Conservation (phyloP, 2,113 vertebrate genomes). For the Ceyx margarethae region DNA sequence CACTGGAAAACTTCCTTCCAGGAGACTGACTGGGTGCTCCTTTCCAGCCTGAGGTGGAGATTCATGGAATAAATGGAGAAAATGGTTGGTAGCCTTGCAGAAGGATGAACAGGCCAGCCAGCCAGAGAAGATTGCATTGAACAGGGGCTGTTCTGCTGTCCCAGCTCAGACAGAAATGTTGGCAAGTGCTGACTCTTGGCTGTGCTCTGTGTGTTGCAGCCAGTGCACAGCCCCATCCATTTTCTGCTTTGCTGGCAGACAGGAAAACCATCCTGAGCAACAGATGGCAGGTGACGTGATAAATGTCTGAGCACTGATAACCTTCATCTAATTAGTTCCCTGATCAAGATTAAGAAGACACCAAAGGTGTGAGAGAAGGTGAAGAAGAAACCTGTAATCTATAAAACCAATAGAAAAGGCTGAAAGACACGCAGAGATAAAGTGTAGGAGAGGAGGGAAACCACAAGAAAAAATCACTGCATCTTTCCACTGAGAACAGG, state of each 20-base stretch:
- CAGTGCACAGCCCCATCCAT: not conserved
- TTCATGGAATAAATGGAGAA: not conserved
- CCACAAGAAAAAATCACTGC: slow-evolving; percentile 6
- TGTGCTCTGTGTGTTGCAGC: not conserved
- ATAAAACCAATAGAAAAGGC: not conserved
- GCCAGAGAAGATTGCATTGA: too few relatives aligned
- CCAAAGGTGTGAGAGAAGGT: not conserved
- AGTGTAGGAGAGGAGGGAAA: not conserved
- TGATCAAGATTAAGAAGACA: slow-evolving; percentile 28
- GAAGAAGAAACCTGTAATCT: not conserved
- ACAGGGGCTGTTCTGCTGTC: not conserved
- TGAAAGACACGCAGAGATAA: not conserved
- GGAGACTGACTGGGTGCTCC: not conserved
- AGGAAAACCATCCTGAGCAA: not conserved
- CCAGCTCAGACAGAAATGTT: not conserved
- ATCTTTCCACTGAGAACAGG: not conserved
- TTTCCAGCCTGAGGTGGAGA: not conserved
- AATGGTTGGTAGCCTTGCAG: not conserved
- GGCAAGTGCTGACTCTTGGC: not conserved
- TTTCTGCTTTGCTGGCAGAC: not conserved
- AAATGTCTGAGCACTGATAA: slow-evolving; percentile 2
- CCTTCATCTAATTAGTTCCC: not conserved
- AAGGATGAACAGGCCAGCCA: not conserved
- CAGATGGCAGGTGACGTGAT: not conserved
- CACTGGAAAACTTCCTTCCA: not conserved